Evolutionary conservation across 2,888 invertebrate species (phyloP).

Genomic region (Panorpa germanica): DNA sequence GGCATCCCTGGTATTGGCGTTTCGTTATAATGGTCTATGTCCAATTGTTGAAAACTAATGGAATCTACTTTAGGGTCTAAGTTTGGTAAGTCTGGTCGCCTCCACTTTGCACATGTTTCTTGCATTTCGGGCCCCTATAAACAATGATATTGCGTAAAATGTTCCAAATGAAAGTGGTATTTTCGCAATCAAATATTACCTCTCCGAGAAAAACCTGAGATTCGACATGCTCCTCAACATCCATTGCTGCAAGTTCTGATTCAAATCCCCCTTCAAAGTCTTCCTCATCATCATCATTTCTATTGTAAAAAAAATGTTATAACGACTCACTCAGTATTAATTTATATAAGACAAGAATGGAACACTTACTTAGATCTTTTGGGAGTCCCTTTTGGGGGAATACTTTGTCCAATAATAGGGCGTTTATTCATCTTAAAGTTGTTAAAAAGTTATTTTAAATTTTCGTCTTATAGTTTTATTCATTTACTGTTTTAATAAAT

Average conservation of each 20-base stretch:
- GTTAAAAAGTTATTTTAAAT: no score
- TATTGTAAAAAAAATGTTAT: conserved; percentile 9
- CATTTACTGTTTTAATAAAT: no score
- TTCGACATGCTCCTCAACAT: conserved; percentile 31
- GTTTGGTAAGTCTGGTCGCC: conserved; percentile 45
- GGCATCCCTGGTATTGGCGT: conserved; percentile 69
- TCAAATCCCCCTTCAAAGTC: conserved; percentile 38
- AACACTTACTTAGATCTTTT: no score
- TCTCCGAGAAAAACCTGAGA: conserved; percentile 30
- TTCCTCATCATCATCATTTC: conserved; percentile 39
- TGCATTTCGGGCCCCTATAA: conserved; percentile 46
- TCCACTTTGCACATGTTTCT: conserved; percentile 51
- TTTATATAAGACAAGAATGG: no score
- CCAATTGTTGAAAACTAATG: conserved; percentile 82
- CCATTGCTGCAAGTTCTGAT: conserved; percentile 48
- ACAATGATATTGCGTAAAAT: not conserved
- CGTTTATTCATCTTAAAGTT: no score
- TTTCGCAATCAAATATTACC: conserved; percentile 15
- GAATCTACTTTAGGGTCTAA: conserved; percentile 47
- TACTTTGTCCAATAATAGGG: no score
- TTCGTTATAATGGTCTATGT: conserved; percentile 78
- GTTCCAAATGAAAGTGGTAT: conserved; percentile 1
- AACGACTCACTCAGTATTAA: no score
- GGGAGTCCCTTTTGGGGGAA: no score
- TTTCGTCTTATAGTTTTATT: no score